Base-by-base conservation (phyloP, 2,888 invertebrate species). In the Tiphia femorata region DNA sequence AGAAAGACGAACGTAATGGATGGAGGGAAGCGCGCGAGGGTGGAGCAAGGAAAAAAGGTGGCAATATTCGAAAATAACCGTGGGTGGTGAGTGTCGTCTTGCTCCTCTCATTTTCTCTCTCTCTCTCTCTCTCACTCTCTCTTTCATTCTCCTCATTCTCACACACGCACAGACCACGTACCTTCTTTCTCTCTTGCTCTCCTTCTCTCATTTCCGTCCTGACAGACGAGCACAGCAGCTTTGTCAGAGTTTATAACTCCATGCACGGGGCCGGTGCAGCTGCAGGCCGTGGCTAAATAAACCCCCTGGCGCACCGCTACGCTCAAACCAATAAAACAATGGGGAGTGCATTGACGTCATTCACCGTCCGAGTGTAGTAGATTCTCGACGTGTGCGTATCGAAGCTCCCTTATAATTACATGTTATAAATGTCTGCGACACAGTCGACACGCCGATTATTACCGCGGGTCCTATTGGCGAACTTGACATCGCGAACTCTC, bases 201-300 rank as follows among this genome's bases (percentile, higher is more conserved):
- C 3, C 29, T 29, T 12, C 12, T 29, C 12, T 12, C 29, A 12
- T 19, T 8, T 19, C 19, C 27, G n/a, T 16, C 2, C 61, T 50
- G 47, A 60, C 57, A 61, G 53, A 12, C 44, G 52, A 21, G 41
- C 38, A 40, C 44, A 29, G 23, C 33, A 21, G 55, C 46, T 67
- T 67, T 67, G 60, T 63, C 63, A 59, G 67, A 67, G 44, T 67
- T 67, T 67, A 67, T 67, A 67, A 63, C 53, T 63, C 48, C 44
- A 14, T 44, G 65, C 40, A 42, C 41, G 53, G 35, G 29, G 49
- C 29, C 38, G 19, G 29, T 58, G 55, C 58, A 58, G 64, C 58
- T 55, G 56, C 53, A 46, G n/a, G 61, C 54, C 23, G 58, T 41
- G 52, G 58, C 64, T 67, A 67, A 67, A 67, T 67, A 67, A 67